Base-by-base conservation (phyloP, 2,888 invertebrate species). In the Osmoderma eremita region DNA sequence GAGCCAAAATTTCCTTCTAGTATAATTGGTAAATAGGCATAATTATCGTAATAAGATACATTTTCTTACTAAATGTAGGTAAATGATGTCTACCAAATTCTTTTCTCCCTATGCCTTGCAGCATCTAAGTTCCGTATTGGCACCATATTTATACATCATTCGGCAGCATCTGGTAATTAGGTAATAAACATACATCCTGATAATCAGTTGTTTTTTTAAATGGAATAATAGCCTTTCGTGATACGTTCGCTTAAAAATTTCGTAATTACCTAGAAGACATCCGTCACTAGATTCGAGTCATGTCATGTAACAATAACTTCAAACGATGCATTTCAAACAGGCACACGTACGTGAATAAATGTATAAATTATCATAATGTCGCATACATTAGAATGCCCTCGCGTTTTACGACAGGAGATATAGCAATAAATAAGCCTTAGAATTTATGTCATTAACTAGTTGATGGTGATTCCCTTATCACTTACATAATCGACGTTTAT, bases 181-280 rank as follows among this genome's bases (percentile, higher is more conserved):
- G 42, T 53, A 51, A 51, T 51, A 30, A 64, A 53, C 41, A 64
- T 45, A 64, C 53, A 42, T 64, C 64, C 64, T 64, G 24, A 64
- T 53, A 61, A 30, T 61, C 58, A 61, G 45, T 45, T 13, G 58
- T 45, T 30, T 61, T 61, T 45, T n/a, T 61, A 45, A 61, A 61
- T 36, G 10, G 22, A 20, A 48, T 61, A 61, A 61, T 61, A 13
- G 48, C 10, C 8, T 45, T 45, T 45, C 12, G 30, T 18, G 45
- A 30, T 30, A 30, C 45, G 36, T 15, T 30, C 45, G 30, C 22
- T 24, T 17, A 36, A 61, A 61, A 61, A 36, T 30, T 61, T 61
- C 58, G 22, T 56, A 56, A 56, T 56, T 56, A 56, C 20, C 41
- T 42, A n/a, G 12, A 5, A 18, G 54, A 54, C 54, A 39, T 54